Base-by-base conservation (phyloP, 2,888 invertebrate species). In the Heliconius hortense region DNA sequence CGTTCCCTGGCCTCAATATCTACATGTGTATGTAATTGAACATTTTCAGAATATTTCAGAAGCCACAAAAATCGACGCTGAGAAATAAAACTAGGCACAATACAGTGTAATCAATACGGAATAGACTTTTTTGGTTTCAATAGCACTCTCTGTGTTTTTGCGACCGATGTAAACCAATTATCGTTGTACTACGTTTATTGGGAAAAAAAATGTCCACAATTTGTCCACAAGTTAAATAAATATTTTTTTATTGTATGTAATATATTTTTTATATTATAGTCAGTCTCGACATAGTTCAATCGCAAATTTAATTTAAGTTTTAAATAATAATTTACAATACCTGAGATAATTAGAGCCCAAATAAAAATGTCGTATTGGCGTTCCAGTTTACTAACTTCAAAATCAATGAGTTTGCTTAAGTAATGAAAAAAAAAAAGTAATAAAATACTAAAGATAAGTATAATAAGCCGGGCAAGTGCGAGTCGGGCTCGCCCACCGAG, bases 101-200 rank as follows among this genome's bases (percentile, higher is more conserved):
- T 56, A 69, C 56, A n/a, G n/a, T 56, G 56, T 56, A 56, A 56
- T 69, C 69, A 69, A 69, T 69, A 69, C 35, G 18, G 69, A 56
- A 56, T 69, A 56, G 24, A 35, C 31, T 56, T 69, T 69, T 69
- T 69, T 67, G 69, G 69, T 69, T 69, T 69, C 69, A 56, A 69
- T 69, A 69, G 24, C 53, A 53, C 53, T 66, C 43, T 66, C 66
- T 43, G 43, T 39, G 66, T 66, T 66, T 66, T 66, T 66, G 66
- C 66, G 39, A 66, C 13, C 24, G 39, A 24, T 39, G 66, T 26
- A 66, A 66, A 66, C 24, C 39, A 39, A 66, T 66, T 66, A 24
- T 66, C 15, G 66, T 24, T 15, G 39, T 39, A 64, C 13, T 43
- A 66, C 15, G 26, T 7, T 24, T 24, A 21, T 62, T 62, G 15